Base-by-base conservation (phyloP, 2,797 vertebrate species). In the Onychomys leucogaster region DNA sequence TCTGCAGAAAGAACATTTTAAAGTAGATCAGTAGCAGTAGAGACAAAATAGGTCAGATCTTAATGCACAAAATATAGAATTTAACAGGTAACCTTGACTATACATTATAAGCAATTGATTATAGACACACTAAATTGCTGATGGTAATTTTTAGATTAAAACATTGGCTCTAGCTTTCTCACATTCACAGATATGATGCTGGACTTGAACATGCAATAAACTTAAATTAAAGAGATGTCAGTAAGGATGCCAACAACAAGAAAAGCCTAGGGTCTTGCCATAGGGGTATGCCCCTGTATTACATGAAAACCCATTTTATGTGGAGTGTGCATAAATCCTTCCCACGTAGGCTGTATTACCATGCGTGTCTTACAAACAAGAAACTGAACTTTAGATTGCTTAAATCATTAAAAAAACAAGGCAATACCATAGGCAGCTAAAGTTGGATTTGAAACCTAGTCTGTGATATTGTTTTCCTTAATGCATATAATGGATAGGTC, bases 161-260 rank as follows among this genome's bases (percentile, higher is more conserved):
- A 85, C 81, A 96, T 57, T 81, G n/a, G 92, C 46, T 94, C 43
- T n/a, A 75, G 10, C 16, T 89, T 95, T 92, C 13, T 88, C 92
- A 86, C 1, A 77, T 52, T 71, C 59, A 57, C 0, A 71, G 52
- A 27, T 57, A 95, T 43, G 78, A 95, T 69, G 46, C 37, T 78
- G 34, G 52, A 23, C 19, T 80, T 94, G 67, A 49, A 27, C 6
- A 78, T 59, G 23, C 23, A 94, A 67, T 57, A 94, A 87, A 89
- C 3, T 4, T 59, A 90, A 57, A 63, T 67, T 75, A 76, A 94
- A 80, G 52, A 63, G 34, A 92, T 19, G 5, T 27, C 52, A 82
- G 84, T 57, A 25, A 89, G 12, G 9, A 77, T 13, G 14, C 43
- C 0, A 2, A 73, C 12, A 89, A 90, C 76, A 81, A 78, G 88